Evolutionary conservation across 2,888 invertebrate genomes (phyloP), one percentile per base, ranked within the genome.

Genomic region (Dexiosoma caninum): DNA sequence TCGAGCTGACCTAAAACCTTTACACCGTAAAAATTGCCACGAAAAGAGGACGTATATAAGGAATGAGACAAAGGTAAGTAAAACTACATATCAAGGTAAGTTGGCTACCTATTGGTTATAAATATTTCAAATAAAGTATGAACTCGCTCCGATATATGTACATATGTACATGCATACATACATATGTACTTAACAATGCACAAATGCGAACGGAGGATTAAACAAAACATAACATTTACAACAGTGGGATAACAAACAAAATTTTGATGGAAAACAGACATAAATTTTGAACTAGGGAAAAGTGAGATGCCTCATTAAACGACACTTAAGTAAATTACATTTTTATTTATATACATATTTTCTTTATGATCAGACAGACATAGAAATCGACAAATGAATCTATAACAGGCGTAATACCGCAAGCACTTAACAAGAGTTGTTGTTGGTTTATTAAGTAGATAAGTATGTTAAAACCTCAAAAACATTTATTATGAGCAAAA

Each of bases 1-100:
- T 91, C 93, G 96, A 67, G 97, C 97, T 0, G 97, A 98, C 87
- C 92, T 97, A 23, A 93, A 93, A 0, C 91, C 92, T 0, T 90
- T 92, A 0, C 89, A 91, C 53, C 85, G 89, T 57, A 87, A 88
- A 57, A 84, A 90, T 70, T 87, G 86, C 46, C 86, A 86, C 40
- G 89, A 89, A 69, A 86, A 87, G 40, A 85, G 87, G 57, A 85
- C 87, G 64, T 85, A 84, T 42, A 82, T 86, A 5, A 86, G 86
- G 64, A 85, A 85, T 81, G 89, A 90, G 83, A 82, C 88, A 51
- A 87, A 88, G 85, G 88, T 87, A 81, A 83, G 83, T 69, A 35
- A 7, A 44, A 9, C 9, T 44, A 44, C 44, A 9, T 10, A 4
- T n/a, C 37, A 37, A 37, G 4, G n/a, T 12, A 10, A 27, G 27